Evolutionary conservation across 2,888 invertebrate species (phyloP), one percentile per base, ranked within the genome.

Genomic region (Limenitis arthemis): DNA sequence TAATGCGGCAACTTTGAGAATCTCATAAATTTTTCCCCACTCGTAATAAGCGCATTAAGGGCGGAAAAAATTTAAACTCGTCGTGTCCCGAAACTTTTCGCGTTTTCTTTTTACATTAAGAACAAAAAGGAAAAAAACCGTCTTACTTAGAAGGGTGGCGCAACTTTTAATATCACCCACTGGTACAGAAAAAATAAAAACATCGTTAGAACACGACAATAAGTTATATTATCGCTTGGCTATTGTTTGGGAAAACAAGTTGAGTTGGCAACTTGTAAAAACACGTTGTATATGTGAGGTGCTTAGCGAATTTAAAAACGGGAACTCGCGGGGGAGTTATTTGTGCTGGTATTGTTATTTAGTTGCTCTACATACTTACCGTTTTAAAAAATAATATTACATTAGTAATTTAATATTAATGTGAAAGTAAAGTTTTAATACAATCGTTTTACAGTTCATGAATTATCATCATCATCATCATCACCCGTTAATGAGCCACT

Each of bases 31-130:
- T 71, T 71, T 73, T 69, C 70, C 63, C 73, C 74, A 72, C 75
- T 80, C 79, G 72, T 85, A 86, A 86, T 85, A 85, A 85, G 81
- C 84, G 85, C 85, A 85, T 84, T 86, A 86, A 77, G 82, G 79
- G 76, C 70, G 72, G 76, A 79, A 74, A 62, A 78, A 75, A 76
- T 69, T 75, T 77, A 76, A 79, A 80, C 77, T 79, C 76, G 69
- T 70, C 72, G 67, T 71, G 71, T 70, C 73, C 77, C 69, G 68
- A 79, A 82, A 81, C 69, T 79, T 81, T 79, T 70, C 68, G 77
- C 75, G 79, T 81, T 83, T 84, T 81, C 82, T 83, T 84, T 84
- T 84, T 83, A 78, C 83, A 83, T 83, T 83, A 82, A 76, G 75
- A 74, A 78, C 73, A 76, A 76, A 83, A 75, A 73, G 68, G 69